phyloP scores from a whole-genome alignment of 2,797 vertebrate species.

The Falco novaeseelandiae region DNA sequence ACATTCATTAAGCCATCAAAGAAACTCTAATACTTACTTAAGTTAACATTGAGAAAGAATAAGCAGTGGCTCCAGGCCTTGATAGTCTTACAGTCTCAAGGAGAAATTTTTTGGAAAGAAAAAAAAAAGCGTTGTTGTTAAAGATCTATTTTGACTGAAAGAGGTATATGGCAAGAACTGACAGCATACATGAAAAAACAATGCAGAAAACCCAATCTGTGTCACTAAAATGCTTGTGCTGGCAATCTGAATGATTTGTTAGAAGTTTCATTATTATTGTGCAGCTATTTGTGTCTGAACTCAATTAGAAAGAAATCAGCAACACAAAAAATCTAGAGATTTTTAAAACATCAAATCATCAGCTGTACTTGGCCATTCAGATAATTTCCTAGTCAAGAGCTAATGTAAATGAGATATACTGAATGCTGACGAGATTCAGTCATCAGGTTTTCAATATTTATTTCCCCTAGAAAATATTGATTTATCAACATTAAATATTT shows the following conservation, averaged over 20 bases:
- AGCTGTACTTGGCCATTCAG: background rate
- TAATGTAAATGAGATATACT: background rate
- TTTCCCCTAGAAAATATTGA: background rate
- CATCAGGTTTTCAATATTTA: background rate
- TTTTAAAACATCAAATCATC: background rate
- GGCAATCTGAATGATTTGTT: background rate
- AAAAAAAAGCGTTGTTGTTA: background rate
- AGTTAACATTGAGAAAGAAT: background rate
- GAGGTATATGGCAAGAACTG: background rate
- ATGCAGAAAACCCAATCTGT: background rate
- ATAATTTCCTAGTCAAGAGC: background rate
- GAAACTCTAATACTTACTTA: background rate
- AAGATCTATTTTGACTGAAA: background rate
- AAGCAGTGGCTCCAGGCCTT: background rate
- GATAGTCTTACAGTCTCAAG: background rate
- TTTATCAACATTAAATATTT: background rate
- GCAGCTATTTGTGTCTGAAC: background rate
- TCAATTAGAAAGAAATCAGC: background rate
- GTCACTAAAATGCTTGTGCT: background rate
- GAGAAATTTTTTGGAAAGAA: background rate
- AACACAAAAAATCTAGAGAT: background rate
- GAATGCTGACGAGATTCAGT: background rate
- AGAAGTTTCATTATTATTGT: background rate
- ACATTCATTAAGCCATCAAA: background rate
- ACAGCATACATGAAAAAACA: background rate